phyloP scores from a whole-genome alignment of 2,888 invertebrate genomes.

The Podotricha telesiphe region DNA sequence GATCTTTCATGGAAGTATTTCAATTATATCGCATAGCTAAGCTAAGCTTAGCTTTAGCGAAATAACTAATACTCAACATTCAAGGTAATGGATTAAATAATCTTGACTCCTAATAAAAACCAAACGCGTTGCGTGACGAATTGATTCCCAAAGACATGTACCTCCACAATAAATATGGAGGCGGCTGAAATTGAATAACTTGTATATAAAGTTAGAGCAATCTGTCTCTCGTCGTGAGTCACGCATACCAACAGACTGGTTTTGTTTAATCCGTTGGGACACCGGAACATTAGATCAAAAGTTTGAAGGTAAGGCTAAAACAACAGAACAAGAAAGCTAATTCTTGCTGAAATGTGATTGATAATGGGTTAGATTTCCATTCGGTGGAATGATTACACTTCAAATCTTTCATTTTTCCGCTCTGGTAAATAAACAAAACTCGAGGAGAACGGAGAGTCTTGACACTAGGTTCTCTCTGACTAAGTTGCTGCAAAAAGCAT shows the following conservation, averaged over 20 bases:
- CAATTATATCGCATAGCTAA: neutral
- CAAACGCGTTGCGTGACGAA: neutral
- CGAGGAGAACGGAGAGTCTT: too few species aligned
- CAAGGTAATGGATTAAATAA: neutral
- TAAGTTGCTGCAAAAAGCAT: too few species aligned
- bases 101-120: too few species aligned
- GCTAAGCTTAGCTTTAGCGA: neutral
- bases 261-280: slow-evolving; percentile 2
- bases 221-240: slow-evolving; percentile 17
- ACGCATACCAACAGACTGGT: slow-evolving; percentile 23
- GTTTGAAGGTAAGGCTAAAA: neutral
- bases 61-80: neutral
- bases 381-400: too few species aligned
- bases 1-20: neutral
- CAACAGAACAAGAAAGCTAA: too few species aligned
- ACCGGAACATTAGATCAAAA: neutral
- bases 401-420: too few species aligned
- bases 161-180: neutral
- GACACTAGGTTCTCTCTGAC: too few species aligned
- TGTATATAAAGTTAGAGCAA: slow-evolving; percentile 5
- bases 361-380: too few species aligned
- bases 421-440: too few species aligned
- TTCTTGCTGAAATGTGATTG: too few species aligned
- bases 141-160: neutral
- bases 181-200: slow-evolving; percentile 9